These are phyloP conservation scores for Sanderia malayensis DNA, from an alignment of 30 jellyfish, hydroid and myxozoan species.

Conservation along the genomic window DNA sequence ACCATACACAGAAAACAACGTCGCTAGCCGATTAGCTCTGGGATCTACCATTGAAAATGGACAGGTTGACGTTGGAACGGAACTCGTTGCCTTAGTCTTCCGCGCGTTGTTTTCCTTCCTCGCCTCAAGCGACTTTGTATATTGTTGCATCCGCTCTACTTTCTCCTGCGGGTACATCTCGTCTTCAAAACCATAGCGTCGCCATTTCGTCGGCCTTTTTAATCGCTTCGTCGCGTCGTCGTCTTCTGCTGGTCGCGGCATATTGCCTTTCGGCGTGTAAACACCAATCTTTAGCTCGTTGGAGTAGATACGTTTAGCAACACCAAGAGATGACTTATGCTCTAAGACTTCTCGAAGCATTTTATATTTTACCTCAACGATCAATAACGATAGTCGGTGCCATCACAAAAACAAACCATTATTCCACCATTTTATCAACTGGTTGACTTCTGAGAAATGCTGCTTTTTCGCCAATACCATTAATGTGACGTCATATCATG, in stretches of 20 bases:
- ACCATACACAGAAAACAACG: conserved; percentile 38
- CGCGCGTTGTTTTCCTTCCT: too few relatives aligned
- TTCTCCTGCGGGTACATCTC: conserved; percentile 25
- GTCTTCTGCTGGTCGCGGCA: neutral
- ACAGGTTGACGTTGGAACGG: neutral
- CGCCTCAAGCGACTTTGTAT: neutral
- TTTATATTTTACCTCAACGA: too few relatives aligned
- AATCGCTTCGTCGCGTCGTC: neutral
- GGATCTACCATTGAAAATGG: conserved; percentile 10
- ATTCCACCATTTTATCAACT: too few relatives aligned
- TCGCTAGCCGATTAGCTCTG: conserved; percentile 31
- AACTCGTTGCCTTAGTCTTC: conserved; percentile 4
- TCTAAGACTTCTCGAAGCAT: conserved; percentile 5
- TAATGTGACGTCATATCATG: too few relatives aligned
- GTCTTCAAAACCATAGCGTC: conserved; percentile 6
- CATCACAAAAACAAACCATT: too few relatives aligned
- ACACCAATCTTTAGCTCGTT: conserved; percentile 8
- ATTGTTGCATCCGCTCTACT: conserved; percentile 17
- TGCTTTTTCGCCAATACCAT: too few relatives aligned
- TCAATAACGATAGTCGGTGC: too few relatives aligned
- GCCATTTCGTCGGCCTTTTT: neutral
- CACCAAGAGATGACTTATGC: conserved; percentile 5
- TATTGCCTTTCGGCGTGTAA: neutral
- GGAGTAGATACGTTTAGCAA: conserved; percentile 7
- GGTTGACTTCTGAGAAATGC: too few relatives aligned